These are phyloP conservation scores for Pyrochroa serraticornis DNA, from an alignment of 2,888 invertebrate genomes.

Conservation along the genomic window DNA sequence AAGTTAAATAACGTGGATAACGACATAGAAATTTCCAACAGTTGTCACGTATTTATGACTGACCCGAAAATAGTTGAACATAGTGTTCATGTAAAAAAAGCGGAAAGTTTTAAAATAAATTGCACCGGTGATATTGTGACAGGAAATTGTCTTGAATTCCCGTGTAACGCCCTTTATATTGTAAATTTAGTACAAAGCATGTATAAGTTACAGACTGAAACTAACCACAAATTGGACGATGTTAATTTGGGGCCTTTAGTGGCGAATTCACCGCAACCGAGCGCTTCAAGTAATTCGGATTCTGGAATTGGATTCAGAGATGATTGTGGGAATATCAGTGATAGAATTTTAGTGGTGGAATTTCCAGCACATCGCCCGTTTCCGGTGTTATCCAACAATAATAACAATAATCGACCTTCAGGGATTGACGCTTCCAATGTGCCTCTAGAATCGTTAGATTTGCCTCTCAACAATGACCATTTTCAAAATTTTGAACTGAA, in stretches of 20 bases:
- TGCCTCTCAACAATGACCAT: slow-evolving; percentile 41
- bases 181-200: slow-evolving; percentile 75
- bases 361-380: slow-evolving; percentile 62
- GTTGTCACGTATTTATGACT: slow-evolving; percentile 94
- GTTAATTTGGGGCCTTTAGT: slow-evolving; percentile 61
- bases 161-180: slow-evolving; percentile 80
- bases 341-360: slow-evolving; percentile 79
- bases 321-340: slow-evolving; percentile 83
- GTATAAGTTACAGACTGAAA: slow-evolving; percentile 66
- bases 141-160: slow-evolving; percentile 87
- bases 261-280: slow-evolving; percentile 84
- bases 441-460: slow-evolving; percentile 44
- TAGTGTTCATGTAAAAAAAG: slow-evolving; percentile 77
- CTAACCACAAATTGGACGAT: slow-evolving; percentile 34
- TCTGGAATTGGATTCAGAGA: slow-evolving; percentile 94
- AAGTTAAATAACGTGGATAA: slow-evolving; percentile 45
- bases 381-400: slow-evolving; percentile 37
- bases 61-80: slow-evolving; percentile 87
- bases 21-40: slow-evolving; percentile 74
- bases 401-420: slow-evolving; percentile 46
- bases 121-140: slow-evolving; percentile 81
- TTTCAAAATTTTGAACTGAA: slow-evolving; percentile 31
- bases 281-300: slow-evolving; percentile 92
- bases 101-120: slow-evolving; percentile 82
- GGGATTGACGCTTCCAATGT: slow-evolving; percentile 52